Evolutionary conservation across 1,140 invertebrate species (phyloP).

Genomic region (Ctenoplectra terminalis): DNA sequence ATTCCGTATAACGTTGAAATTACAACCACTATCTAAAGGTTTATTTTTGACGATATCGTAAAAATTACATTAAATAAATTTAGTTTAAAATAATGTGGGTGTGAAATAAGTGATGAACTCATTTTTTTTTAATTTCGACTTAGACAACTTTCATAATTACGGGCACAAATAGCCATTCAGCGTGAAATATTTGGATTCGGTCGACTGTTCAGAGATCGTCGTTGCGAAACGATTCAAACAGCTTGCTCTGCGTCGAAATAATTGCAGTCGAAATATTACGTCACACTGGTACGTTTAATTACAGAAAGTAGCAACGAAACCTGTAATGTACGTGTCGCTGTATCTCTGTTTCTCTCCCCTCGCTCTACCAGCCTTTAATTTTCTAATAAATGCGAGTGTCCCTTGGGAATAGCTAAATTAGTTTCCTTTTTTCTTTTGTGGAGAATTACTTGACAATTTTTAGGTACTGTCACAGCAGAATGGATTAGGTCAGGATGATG

Average conservation of each 20-base stretch:
- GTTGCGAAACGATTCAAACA: constrained; percentile 19
- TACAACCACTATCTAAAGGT: no score
- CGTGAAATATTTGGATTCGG: constrained; percentile 19
- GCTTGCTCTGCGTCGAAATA: constrained; percentile 11
- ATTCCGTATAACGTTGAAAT: no score
- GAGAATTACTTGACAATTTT: constrained; percentile 6
- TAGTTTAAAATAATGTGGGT: no score
- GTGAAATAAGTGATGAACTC: no score
- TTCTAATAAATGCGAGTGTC: constrained; percentile 27
- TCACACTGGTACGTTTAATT: constrained; percentile 13
- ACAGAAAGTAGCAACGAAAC: constrained; percentile 34
- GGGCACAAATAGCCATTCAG: constrained; percentile 19
- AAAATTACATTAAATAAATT: no score
- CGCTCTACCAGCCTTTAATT: constrained; percentile 15
- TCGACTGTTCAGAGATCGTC: constrained; percentile 12
- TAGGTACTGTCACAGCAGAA: background rate
- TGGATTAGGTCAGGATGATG: background rate
- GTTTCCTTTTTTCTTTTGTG: background rate
- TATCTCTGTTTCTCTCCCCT: no score
- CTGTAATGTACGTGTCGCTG: background rate
- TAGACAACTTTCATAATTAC: no score
- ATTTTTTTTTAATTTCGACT: no score
- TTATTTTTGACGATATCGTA: no score
- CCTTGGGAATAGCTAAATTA: constrained; percentile 13
- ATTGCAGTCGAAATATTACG: constrained; percentile 46